Conservation (phyloP, 1,140 invertebrate species). For the Bombus waltoni region DNA sequence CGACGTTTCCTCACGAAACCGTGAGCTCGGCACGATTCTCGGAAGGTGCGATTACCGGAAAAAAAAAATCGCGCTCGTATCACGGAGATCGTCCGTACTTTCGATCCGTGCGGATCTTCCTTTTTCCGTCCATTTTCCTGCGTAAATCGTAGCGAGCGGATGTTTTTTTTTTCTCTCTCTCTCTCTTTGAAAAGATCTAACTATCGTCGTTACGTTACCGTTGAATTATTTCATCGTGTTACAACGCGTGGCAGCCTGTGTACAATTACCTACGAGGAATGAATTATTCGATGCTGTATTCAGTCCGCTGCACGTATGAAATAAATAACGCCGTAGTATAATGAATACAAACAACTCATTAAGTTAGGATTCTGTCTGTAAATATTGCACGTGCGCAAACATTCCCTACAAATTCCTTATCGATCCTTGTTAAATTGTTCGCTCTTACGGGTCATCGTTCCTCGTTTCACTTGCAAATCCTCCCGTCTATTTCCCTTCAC, state of each 20-base stretch:
- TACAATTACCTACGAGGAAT: not conserved
- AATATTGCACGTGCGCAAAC: not conserved
- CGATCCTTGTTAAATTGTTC: not conserved
- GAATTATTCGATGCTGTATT: constrained; percentile 12
- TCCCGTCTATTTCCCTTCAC: not conserved
- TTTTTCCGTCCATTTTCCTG: not conserved
- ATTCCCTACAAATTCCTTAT: not conserved
- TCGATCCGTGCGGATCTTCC: not conserved
- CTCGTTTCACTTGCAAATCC: not conserved
- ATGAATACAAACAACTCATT: constrained; percentile 18
- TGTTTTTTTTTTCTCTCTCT: not conserved
- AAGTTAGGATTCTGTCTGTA: not conserved
- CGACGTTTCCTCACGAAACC: constrained; percentile 26
- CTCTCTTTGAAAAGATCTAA: not conserved
- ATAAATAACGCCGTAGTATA: constrained; percentile 16
- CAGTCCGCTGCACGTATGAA: not conserved
- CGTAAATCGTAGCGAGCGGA: not conserved
- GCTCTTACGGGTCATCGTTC: not conserved
- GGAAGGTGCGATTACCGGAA: not conserved
- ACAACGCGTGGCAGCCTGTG: not conserved
- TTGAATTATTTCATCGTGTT: not conserved
- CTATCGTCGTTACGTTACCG: not conserved
- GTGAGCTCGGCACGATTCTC: not conserved
- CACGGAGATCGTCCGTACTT: not conserved
- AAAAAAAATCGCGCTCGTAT: not conserved